phyloP scores from a whole-genome alignment of 1,140 invertebrate genomes.

The Lordiphosa clarofinis region DNA sequence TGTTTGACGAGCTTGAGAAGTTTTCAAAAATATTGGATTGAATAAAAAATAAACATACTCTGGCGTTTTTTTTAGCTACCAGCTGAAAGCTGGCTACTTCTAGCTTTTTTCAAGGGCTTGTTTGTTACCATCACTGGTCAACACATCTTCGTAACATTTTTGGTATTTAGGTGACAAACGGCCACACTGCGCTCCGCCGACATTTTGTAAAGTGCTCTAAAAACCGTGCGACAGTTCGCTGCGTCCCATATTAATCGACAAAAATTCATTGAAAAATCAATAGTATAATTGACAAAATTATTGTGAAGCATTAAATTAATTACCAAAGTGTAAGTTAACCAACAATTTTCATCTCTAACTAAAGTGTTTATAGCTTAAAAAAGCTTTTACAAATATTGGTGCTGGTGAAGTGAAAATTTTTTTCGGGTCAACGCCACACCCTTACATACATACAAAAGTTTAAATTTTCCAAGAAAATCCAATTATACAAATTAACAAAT shows the following conservation, averaged over 20 bases:
- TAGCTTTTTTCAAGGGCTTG: too few species aligned
- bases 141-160: background rate
- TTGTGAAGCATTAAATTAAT: slow-evolving; percentile 30
- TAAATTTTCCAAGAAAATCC: slow-evolving; percentile 29
- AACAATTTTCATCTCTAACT: slow-evolving; percentile 15
- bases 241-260: background rate
- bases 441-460: slow-evolving; percentile 27
- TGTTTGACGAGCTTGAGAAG: too few species aligned
- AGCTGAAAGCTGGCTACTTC: too few species aligned
- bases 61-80: too few species aligned
- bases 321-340: slow-evolving; percentile 61
- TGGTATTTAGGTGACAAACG: background rate
- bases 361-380: slow-evolving; percentile 18
- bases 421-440: slow-evolving; percentile 78
- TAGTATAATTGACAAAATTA: slow-evolving; percentile 33
- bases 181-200: background rate
- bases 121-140: too few species aligned
- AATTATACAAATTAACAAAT: slow-evolving; percentile 33
- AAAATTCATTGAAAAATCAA: background rate
- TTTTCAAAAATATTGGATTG: too few species aligned
- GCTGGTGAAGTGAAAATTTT: slow-evolving; percentile 57
- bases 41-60: too few species aligned
- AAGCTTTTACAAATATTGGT: slow-evolving; percentile 40
- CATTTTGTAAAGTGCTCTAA: slow-evolving; percentile 53
- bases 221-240: background rate